A percentile compares a stretch with the other conserved stretches of the same genome.
These are phyloP conservation scores for Carettochelys insculpta DNA, from an alignment of 2,113 vertebrate species.

Conservation along the genomic window DNA sequence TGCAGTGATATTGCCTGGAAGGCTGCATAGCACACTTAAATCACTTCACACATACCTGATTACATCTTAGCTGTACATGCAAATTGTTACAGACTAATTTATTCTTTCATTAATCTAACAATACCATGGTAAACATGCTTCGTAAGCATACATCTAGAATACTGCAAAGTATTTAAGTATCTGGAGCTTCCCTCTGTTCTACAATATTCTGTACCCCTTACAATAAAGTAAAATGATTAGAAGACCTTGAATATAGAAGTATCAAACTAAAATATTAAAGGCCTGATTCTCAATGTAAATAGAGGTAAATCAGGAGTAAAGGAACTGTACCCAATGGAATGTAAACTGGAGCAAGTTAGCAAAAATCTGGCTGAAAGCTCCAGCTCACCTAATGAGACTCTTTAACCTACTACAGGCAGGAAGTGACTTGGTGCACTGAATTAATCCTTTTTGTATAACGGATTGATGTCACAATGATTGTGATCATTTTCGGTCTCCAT, in stretches of 20 bases:
- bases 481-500: neutral
- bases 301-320: neutral
- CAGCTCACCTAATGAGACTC: neutral
- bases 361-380: constrained; percentile 6
- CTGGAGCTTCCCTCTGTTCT: neutral
- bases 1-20: neutral
- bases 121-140: neutral
- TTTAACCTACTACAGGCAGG: neutral
- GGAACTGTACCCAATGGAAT: neutral
- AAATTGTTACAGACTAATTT: constrained; percentile 21
- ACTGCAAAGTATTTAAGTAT: neutral
- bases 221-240: neutral
- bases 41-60: constrained; percentile 4
- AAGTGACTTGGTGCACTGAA: neutral
- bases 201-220: neutral
- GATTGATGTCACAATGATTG: neutral
- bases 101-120: neutral
- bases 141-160: neutral
- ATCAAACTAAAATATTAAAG: neutral
- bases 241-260: neutral
- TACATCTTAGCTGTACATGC: neutral
- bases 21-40: neutral
- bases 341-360: neutral
- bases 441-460: neutral
- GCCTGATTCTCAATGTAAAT: neutral